These are phyloP conservation scores for Crotalus helleri DNA, from an alignment of 2,113 vertebrate genomes.

Conservation along the genomic window DNA sequence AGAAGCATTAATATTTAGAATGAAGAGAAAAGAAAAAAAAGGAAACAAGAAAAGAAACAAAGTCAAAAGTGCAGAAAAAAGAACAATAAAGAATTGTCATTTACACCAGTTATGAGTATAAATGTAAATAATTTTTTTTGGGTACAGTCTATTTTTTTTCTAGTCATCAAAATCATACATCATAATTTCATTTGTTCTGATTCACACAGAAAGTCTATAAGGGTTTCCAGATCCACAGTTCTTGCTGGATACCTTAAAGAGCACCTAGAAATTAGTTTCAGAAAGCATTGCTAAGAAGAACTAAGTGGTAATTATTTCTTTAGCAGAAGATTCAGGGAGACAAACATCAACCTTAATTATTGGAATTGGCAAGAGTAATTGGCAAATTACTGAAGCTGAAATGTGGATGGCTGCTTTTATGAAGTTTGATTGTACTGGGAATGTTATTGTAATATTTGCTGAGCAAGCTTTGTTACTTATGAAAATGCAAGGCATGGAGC, in stretches of 20 bases:
- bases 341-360: background rate
- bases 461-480: background rate
- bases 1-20: background rate
- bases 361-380: background rate
- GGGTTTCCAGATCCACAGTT: background rate
- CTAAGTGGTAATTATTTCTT: background rate
- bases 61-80: background rate
- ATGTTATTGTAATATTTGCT: background rate
- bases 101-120: background rate
- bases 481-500: background rate
- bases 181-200: background rate
- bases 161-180: background rate
- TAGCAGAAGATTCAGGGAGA: background rate
- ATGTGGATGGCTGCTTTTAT: background rate
- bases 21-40: background rate
- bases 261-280: background rate
- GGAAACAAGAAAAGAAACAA: too few species aligned
- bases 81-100: background rate
- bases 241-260: background rate
- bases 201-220: background rate
- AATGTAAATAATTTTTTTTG: background rate
- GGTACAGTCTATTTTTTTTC: background rate
- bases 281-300: background rate
- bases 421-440: background rate
- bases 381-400: too few species aligned